A percentile compares a stretch with the other conserved stretches of the same genome.
Evolutionary conservation across 2,888 invertebrate species (phyloP).

Genomic region (Drosophila birchii): DNA sequence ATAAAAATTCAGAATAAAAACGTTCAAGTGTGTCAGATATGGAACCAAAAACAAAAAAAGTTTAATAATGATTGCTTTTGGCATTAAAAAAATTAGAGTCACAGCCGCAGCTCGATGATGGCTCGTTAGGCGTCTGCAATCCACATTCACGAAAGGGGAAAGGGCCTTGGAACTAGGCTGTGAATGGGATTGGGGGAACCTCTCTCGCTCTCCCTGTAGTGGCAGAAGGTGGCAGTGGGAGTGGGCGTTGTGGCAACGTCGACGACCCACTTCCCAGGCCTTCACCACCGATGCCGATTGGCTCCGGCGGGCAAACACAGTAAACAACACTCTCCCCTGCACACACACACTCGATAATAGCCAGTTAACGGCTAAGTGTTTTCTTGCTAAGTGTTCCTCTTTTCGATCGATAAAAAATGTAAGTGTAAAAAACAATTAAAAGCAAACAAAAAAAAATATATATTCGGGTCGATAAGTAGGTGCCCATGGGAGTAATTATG

Average conservation of each 20-base stretch:
- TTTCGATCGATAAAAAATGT: slow-evolving; percentile 53
- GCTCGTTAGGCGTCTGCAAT: slow-evolving; percentile 45
- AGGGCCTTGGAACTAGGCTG: slow-evolving; percentile 11
- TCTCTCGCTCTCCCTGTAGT: background rate
- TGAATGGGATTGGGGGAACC: slow-evolving; percentile 5
- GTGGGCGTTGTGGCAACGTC: slow-evolving; percentile 62
- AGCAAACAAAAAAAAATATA: slow-evolving; percentile 30
- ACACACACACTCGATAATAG: slow-evolving; percentile 54
- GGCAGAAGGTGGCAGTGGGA: slow-evolving; percentile 12
- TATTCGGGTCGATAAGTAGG: slow-evolving; percentile 46
- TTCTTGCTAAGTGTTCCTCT: slow-evolving; percentile 51
- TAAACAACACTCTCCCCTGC: background rate
- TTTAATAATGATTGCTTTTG: slow-evolving; percentile 3
- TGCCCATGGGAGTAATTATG: slow-evolving; percentile 53
- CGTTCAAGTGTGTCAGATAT: slow-evolving; percentile 5
- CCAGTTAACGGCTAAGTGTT: slow-evolving; percentile 73
- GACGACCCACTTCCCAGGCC: slow-evolving; percentile 79
- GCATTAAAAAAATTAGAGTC: slow-evolving; percentile 30
- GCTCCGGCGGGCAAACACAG: slow-evolving; percentile 55
- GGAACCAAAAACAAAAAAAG: background rate
- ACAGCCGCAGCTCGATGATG: slow-evolving; percentile 19
- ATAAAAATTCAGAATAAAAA: background rate
- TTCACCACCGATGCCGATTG: slow-evolving; percentile 61
- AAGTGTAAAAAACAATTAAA: slow-evolving; percentile 63
- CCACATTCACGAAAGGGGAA: background rate